Base-by-base conservation (phyloP, 2,113 vertebrate genomes). In the Malurus melanocephalus region DNA sequence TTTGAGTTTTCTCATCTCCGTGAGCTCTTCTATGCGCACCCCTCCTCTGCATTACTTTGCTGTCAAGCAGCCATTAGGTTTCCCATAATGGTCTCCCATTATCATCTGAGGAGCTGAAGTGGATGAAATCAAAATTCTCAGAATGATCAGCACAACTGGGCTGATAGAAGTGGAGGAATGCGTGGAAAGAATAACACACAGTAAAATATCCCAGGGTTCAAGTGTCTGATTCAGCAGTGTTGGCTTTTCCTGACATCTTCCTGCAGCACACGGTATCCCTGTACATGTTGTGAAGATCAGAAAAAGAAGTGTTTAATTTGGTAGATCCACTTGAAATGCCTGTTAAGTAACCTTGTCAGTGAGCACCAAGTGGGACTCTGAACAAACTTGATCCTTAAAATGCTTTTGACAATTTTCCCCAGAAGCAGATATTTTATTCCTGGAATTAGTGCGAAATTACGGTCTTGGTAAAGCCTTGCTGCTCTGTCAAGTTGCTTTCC, bases 81-180 rank as follows among this genome's bases (percentile, higher is more conserved):
- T 45, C 61, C n/a, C 9, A 48, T 9, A 42, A 27, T 3, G 16
- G 18, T 71, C 33, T 81, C 8, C 24, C 12, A 13, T 72, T 49
- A 32, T 35, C 2, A 0, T 56, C 33, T 10, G 3, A 53, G 27
- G 24, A 65, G 11, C 35, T 16, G 3, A 68, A 87, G 11, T 13
- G 16, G 43, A 45, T 49, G 26, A 77, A 72, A 57, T 4, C 1
- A 52, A 32, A 77, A 69, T 62, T 62, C 9, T 86, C 60, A 43
- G 26, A 72, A 76, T 1, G 1, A 40, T 10, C 1, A 3, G 7
- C 13, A 42, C 26, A 56, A 14, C 3, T 11, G 1, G 28, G 22
- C 16, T 66, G 13, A 26, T 33, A 17, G 73, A 66, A 88, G 10
- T 2, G 1, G 89, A 69, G 7, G 26, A 74, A 66, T 76, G 45